Conservation (phyloP, 2,113 vertebrate species). For the Plestiodon gilberti region DNA sequence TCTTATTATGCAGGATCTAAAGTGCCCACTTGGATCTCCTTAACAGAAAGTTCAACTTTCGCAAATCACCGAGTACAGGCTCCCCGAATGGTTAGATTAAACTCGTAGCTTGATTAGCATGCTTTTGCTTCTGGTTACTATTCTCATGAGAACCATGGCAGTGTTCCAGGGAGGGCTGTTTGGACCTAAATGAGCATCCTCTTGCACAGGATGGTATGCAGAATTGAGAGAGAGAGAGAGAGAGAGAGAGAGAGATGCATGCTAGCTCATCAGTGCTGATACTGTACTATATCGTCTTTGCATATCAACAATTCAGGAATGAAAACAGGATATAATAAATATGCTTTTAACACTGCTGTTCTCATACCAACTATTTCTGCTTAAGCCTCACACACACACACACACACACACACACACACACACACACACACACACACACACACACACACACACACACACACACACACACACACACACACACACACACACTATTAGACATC, state of each 20-base stretch:
- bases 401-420: not conserved
- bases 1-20: constrained; percentile 13
- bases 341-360: not conserved
- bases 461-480: too few species aligned
- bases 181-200: not conserved
- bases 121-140: not conserved
- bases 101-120: not conserved
- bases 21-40: not conserved
- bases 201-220: not conserved
- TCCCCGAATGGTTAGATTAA: constrained; percentile 17
- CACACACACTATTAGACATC: not conserved
- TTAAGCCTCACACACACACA: not conserved
- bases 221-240: too few species aligned
- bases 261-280: constrained; percentile 3
- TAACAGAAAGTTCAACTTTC: not conserved
- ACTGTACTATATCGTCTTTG: not conserved
- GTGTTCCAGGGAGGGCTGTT: not conserved
- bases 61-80: constrained; percentile 15
- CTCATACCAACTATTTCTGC: not conserved
- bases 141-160: not conserved
- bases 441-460: not conserved
- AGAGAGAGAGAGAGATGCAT: too few species aligned
- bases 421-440: not conserved
- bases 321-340: not conserved
- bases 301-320: not conserved